phyloP scores from a whole-genome alignment of 2,888 invertebrate genomes.

The Hyles lineata region DNA sequence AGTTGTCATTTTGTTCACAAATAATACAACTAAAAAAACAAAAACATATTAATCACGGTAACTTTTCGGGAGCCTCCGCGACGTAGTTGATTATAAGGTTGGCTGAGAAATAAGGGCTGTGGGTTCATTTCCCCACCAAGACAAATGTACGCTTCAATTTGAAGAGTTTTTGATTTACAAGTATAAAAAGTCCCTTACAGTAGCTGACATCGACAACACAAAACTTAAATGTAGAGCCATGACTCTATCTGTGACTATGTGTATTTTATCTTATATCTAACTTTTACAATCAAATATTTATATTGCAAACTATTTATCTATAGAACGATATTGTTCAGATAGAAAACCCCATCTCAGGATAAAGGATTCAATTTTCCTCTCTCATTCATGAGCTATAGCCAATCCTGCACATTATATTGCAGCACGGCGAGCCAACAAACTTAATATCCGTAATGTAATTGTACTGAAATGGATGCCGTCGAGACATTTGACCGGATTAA shows the following conservation, averaged over 20 bases:
- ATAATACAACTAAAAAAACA: not conserved
- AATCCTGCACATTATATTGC: conserved; percentile 6
- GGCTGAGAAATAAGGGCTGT: too few species aligned
- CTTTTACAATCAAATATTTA: too few species aligned
- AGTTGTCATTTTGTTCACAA: too few species aligned
- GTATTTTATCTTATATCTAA: too few species aligned
- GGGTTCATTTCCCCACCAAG: too few species aligned
- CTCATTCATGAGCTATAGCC: conserved; percentile 11
- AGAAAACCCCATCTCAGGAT: not conserved
- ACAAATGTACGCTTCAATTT: too few species aligned
- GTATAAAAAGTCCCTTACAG: too few species aligned
- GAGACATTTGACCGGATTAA: conserved; percentile 5
- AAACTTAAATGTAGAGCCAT: too few species aligned
- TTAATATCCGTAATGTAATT: conserved; percentile 17
- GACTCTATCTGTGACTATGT: too few species aligned
- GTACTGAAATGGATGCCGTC: conserved; percentile 10
- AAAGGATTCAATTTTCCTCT: conserved; percentile 7
- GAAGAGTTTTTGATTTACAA: too few species aligned
- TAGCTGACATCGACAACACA: too few species aligned
- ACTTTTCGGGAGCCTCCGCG: not conserved
- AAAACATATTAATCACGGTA: not conserved
- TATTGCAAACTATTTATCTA: not conserved
- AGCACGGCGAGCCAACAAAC: not conserved
- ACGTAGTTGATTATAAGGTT: too few species aligned
- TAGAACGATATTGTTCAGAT: not conserved